Evolutionary conservation across 2,113 vertebrate species (phyloP).

Genomic region (Gyps fulvus): DNA sequence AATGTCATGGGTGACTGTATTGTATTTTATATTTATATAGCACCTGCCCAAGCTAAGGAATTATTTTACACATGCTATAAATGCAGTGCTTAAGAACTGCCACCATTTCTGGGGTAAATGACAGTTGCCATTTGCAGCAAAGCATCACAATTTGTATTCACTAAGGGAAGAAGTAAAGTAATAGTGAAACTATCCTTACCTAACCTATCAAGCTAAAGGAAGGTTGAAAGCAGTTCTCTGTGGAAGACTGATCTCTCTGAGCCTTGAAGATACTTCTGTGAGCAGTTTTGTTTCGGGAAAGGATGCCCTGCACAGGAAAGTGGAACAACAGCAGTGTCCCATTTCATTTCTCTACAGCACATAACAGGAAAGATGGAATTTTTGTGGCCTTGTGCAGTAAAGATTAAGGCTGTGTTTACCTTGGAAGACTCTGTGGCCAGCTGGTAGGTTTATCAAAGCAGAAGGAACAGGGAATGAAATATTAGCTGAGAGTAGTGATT

Average conservation of each 20-base stretch:
- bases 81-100: neutral
- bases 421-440: neutral
- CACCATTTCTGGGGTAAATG: neutral
- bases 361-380: neutral
- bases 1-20: neutral
- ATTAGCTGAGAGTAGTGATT: neutral
- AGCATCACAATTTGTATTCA: neutral
- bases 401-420: neutral
- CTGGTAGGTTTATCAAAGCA: neutral
- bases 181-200: neutral
- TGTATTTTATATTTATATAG: neutral
- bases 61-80: neutral
- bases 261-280: neutral
- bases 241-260: neutral
- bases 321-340: neutral
- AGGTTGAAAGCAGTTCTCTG: neutral
- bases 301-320: neutral
- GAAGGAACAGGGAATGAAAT: neutral
- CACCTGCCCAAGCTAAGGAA: neutral
- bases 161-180: neutral
- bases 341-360: neutral
- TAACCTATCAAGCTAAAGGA: neutral
- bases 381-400: neutral
- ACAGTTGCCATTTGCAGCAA: neutral
- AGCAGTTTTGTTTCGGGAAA: neutral